Evolutionary conservation across 1,140 invertebrate genomes (phyloP).

Genomic region (Telenomus remus): DNA sequence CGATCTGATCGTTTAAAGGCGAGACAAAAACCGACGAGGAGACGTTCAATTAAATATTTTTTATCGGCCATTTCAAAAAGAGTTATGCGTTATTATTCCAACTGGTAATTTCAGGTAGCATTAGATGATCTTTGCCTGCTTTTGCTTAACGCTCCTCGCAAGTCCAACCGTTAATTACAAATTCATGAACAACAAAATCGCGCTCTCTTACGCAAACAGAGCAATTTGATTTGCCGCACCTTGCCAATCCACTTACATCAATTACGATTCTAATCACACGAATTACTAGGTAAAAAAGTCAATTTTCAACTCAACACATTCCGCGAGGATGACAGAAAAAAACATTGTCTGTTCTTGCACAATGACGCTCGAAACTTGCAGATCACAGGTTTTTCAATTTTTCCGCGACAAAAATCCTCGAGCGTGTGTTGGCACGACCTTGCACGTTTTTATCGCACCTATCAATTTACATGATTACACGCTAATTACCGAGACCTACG

Average conservation of each 20-base stretch:
- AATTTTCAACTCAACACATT: slow-evolving; percentile 57
- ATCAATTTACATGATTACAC: slow-evolving; percentile 57
- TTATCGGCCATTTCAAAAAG: neutral
- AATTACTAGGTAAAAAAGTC: slow-evolving; percentile 38
- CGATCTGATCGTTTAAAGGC: neutral
- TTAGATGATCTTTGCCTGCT: neutral
- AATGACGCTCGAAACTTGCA: slow-evolving; percentile 8
- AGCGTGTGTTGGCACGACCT: slow-evolving; percentile 11
- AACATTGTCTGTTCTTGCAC: slow-evolving; percentile 4
- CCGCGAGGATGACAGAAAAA: slow-evolving; percentile 2
- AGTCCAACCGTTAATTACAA: slow-evolving; percentile 8
- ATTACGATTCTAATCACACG: slow-evolving; percentile 47
- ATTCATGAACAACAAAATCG: slow-evolving; percentile 15
- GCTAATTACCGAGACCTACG: slow-evolving; percentile 33
- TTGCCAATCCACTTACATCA: slow-evolving; percentile 43
- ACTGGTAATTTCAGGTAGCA: slow-evolving; percentile 4
- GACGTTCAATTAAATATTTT: slow-evolving; percentile 26
- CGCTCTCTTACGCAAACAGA: slow-evolving; percentile 35
- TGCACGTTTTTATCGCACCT: slow-evolving; percentile 18
- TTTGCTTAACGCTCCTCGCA: neutral
- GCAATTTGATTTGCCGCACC: slow-evolving; percentile 40
- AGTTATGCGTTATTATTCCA: slow-evolving; percentile 1
- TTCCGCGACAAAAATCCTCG: slow-evolving; percentile 22
- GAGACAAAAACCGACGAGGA: neutral
- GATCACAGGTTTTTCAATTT: neutral